Evolutionary conservation across 2,113 vertebrate species (phyloP).

Genomic region (Zosterops pallidus): DNA sequence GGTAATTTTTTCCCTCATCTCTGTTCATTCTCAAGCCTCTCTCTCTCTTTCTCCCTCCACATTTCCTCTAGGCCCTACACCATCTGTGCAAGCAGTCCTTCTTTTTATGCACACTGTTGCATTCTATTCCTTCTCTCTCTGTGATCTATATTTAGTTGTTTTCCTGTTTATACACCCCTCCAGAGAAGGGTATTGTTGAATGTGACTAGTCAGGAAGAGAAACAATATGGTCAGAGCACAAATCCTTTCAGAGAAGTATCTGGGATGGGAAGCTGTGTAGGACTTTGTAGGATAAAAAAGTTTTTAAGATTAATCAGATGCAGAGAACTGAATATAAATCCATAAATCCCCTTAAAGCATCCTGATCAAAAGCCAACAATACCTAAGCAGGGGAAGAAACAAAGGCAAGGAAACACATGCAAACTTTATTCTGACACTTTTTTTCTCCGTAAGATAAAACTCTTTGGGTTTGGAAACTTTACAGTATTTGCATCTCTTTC

Average conservation of each 20-base stretch:
- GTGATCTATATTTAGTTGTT: slow-evolving; percentile 22
- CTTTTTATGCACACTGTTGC: not conserved
- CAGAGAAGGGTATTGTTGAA: slow-evolving; percentile 38
- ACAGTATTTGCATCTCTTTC: not conserved
- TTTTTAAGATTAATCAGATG: not conserved
- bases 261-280: not conserved
- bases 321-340: slow-evolving; percentile 10
- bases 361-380: not conserved
- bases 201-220: slow-evolving; percentile 51
- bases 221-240: not conserved
- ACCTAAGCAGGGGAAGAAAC: not conserved
- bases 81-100: not conserved
- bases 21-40: not conserved
- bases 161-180: slow-evolving; percentile 44
- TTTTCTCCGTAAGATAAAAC: not conserved
- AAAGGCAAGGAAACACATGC: not conserved
- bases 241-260: slow-evolving; percentile 5
- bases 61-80: not conserved
- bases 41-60: not conserved
- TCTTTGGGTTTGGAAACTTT: not conserved
- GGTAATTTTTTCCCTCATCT: not conserved
- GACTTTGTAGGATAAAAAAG: not conserved
- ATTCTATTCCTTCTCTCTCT: not conserved
- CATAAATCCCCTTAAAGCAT: not conserved
- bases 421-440: not conserved